Conservation (phyloP, 2,888 invertebrate species). For the Selenia dentaria region DNA sequence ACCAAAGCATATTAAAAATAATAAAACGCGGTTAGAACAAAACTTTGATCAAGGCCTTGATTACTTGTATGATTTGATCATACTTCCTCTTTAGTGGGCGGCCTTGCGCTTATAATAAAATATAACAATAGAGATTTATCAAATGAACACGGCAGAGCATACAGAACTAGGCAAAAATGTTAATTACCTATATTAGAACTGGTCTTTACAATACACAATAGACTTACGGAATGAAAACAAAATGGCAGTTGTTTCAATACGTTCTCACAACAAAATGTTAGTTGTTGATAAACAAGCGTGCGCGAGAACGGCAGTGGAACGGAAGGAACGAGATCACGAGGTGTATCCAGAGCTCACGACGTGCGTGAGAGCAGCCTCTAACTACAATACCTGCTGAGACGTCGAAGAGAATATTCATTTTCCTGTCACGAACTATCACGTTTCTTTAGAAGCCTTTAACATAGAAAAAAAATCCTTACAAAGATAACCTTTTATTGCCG, state of each 20-base stretch:
- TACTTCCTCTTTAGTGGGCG: conserved; percentile 7
- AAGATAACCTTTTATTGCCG: too few species aligned
- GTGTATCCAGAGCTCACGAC: conserved; percentile 8
- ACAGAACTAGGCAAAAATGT: conserved; percentile 3
- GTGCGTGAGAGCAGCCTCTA: conserved; percentile 1
- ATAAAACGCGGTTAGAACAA: too few species aligned
- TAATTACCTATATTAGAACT: conserved; percentile 8
- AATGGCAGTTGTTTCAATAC: conserved; percentile 19
- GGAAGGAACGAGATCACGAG: conserved; percentile 5
- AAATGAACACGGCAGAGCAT: conserved; percentile 4
- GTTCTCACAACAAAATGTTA: conserved; percentile 37
- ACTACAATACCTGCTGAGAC: background rate
- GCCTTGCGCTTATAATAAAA: conserved; percentile 12
- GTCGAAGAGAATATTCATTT: conserved; percentile 1
- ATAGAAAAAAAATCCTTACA: too few species aligned
- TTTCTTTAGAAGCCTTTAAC: conserved; percentile 7
- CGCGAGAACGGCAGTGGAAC: background rate
- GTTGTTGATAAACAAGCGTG: conserved; percentile 25
- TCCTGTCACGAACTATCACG: conserved; percentile 1
- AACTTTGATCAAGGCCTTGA: background rate
- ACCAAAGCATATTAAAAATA: too few species aligned
- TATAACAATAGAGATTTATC: conserved; percentile 11
- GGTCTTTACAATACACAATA: conserved; percentile 7
- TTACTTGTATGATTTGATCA: background rate
- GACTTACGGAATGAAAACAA: conserved; percentile 16